Base-by-base conservation (phyloP, 2,888 invertebrate genomes). In the Hyposoter dolosus region DNA sequence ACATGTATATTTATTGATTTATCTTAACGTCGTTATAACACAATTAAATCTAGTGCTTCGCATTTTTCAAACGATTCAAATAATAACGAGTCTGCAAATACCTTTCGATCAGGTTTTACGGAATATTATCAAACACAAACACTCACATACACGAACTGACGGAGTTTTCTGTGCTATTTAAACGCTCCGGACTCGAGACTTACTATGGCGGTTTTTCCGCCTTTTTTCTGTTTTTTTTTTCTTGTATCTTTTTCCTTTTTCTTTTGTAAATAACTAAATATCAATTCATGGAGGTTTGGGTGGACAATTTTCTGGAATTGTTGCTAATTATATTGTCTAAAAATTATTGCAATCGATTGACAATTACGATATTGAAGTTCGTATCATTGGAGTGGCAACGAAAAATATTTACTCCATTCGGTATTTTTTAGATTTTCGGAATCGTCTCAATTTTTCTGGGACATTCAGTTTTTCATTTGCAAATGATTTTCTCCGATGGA, bases 201-300 rank as follows among this genome's bases (percentile, higher is more conserved):
- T 68, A 69, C 69, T 3, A 40, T 40, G 10, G 69, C 19, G 43
- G 56, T 63, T 47, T 19, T 53, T 3, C 35, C 23, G 19, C n/a
- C 23, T 12, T 63, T 81, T 74, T 47, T 69, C 60, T 40, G 15
- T 75, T 78, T 60, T 84, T 79, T 45, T 77, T 72, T 69, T 47
- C 35, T 47, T 77, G n/a, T n/a, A n/a, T n/a, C n/a, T 88, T 69
- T 78, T 65, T 63, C 40, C 7, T 40, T 88, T 65, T 45, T 80
- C 69, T 19, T 60, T 81, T 92, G 91, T 92, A 92, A 90, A 92
- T 92, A 92, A 88, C 87, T 90, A 77, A 79, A 82, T 78, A 86
- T 85, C 83, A 88, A 90, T 90, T 89, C 89, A 89, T 90, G 92
- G 92, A 92, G 91, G 91, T 92, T 92, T 90, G 85, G 90, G 89